Percentiles rank a stretch among this genome's conserved stretches.
These are phyloP conservation scores for Cetonia aurata DNA, from an alignment of 2,888 invertebrate species.

Conservation along the genomic window DNA sequence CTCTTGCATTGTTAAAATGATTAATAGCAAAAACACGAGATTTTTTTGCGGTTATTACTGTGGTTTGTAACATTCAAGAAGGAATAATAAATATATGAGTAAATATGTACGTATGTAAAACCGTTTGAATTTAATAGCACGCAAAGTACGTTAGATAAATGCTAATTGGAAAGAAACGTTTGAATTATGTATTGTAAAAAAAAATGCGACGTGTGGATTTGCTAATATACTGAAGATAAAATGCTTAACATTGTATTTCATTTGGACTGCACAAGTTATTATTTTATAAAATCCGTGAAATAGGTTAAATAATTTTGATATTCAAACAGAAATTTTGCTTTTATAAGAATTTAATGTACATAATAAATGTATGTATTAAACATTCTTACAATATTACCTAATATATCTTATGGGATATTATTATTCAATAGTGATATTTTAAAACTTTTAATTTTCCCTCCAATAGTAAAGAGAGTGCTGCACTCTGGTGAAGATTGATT, in stretches of 20 bases:
- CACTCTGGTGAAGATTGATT: too few species aligned
- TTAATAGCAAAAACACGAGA: slow-evolving; percentile 33
- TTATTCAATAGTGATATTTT: too few species aligned
- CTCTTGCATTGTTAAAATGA: slow-evolving; percentile 26
- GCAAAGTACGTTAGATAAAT: not conserved
- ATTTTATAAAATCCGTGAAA: too few species aligned
- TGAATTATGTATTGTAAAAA: not conserved
- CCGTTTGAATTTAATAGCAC: not conserved
- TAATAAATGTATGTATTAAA: too few species aligned
- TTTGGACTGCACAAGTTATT: too few species aligned
- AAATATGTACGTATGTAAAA: slow-evolving; percentile 12
- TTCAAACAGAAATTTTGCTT: too few species aligned
- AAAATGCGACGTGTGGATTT: not conserved
- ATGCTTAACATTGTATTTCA: not conserved
- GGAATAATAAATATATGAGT: slow-evolving; percentile 11
- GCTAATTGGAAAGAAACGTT: not conserved
- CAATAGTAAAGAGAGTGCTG: too few species aligned
- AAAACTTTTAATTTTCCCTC: too few species aligned
- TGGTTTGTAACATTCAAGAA: slow-evolving; percentile 14
- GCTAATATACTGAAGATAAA: not conserved
- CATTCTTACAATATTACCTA: too few species aligned
- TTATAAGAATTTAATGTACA: too few species aligned
- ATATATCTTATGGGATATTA: too few species aligned
- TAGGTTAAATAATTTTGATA: too few species aligned
- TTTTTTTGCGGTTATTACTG: slow-evolving; percentile 33